These are phyloP conservation scores for Drosophila ochracea DNA, from an alignment of 2,888 invertebrate genomes.

Conservation along the genomic window DNA sequence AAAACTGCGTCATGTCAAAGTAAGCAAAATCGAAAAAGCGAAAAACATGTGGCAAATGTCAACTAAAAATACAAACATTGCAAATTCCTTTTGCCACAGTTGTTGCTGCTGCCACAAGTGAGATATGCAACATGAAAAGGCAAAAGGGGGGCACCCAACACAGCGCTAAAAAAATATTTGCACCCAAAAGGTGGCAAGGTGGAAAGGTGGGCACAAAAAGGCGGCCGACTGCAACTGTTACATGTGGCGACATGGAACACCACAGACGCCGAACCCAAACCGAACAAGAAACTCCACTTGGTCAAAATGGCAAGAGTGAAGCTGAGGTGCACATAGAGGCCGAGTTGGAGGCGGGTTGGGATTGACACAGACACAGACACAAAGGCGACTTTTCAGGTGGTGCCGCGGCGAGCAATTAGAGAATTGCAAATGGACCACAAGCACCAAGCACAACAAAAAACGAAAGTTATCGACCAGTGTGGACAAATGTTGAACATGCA, in stretches of 20 bases:
- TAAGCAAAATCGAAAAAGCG: background rate
- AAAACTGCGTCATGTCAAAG: background rate
- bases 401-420: slow-evolving; percentile 66
- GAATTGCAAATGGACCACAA: slow-evolving; percentile 58
- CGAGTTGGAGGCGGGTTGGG: background rate
- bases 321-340: background rate
- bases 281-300: slow-evolving; percentile 27
- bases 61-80: slow-evolving; percentile 65
- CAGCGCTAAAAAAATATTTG: slow-evolving; percentile 21
- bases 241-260: slow-evolving; percentile 64
- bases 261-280: slow-evolving; percentile 49
- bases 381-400: slow-evolving; percentile 38
- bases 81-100: slow-evolving; percentile 50
- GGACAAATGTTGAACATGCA: slow-evolving; percentile 76
- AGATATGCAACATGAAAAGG: slow-evolving; percentile 26
- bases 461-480: slow-evolving; percentile 69
- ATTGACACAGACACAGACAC: slow-evolving; percentile 28
- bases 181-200: slow-evolving; percentile 40
- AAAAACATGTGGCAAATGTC: slow-evolving; percentile 60
- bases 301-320: slow-evolving; percentile 16
- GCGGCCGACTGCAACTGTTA: slow-evolving; percentile 33
- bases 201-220: slow-evolving; percentile 35
- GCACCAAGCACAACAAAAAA: slow-evolving; percentile 37
- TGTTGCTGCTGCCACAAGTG: slow-evolving; percentile 11
- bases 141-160: slow-evolving; percentile 13